Conservation (phyloP, 2,797 vertebrate genomes). For the Siniperca undulata region DNA sequence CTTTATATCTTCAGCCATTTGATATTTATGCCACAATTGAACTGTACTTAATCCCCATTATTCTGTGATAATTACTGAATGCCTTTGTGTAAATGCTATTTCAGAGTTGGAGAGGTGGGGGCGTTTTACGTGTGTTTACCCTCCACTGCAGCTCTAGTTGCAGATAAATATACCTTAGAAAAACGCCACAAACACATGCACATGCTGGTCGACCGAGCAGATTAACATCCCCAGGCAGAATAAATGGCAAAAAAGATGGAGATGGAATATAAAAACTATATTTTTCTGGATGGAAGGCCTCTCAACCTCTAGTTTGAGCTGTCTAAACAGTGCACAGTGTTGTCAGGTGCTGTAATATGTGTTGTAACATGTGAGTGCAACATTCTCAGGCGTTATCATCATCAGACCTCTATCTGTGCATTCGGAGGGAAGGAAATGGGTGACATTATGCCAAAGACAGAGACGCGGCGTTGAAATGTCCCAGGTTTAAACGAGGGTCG, state of each 20-base stretch:
- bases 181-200: background rate
- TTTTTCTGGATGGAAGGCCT: background rate
- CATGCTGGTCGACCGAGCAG: background rate
- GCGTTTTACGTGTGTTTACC: background rate
- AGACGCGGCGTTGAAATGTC: conserved; percentile 40
- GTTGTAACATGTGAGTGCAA: conserved; percentile 6
- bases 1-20: too few relatives aligned
- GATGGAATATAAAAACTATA: conserved; percentile 5
- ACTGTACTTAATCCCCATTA: too few relatives aligned
- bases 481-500: conserved; percentile 38
- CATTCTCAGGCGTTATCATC: conserved; percentile 28
- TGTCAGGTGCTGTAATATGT: conserved; percentile 9
- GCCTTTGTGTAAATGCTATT: background rate
- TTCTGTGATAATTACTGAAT: too few relatives aligned
- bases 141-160: background rate
- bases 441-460: conserved; percentile 59
- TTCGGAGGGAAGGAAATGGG: conserved; percentile 10
- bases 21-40: too few relatives aligned
- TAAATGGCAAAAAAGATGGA: background rate
- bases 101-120: background rate
- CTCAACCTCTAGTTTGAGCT: conserved; percentile 2
- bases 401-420: conserved; percentile 21
- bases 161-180: background rate
- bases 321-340: background rate
- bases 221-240: background rate